Base-by-base conservation (phyloP, 2,113 vertebrate species). In the Hemibagrus wyckioides region DNA sequence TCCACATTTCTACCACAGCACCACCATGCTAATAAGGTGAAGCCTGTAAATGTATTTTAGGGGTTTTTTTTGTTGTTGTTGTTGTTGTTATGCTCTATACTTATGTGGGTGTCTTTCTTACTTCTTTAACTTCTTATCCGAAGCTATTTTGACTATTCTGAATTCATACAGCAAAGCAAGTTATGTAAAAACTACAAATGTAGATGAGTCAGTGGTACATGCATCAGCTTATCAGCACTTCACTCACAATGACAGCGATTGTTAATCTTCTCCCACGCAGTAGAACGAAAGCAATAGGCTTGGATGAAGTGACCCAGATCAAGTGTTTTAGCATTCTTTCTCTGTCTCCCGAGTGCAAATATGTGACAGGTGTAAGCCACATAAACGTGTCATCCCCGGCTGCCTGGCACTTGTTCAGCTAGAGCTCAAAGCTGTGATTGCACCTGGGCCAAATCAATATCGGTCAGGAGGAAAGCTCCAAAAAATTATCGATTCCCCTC, bases 381-480 rank as follows among this genome's bases (percentile, higher is more conserved):
- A 44, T 71, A 75, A 36, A 87, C 13, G 33, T 85, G 82, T 85
- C 63, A 84, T 57, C 44, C 21, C 33, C 56, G 56, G 69, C 21
- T 71, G 36, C 52, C 80, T 80, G 75, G 59, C 76, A 80, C 76
- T 71, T 89, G 82, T 56, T 79, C 52, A 76, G 85, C 85, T 77
- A 52, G 25, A 71, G 82, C 71, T 23, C 57, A 87, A 76, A 54
- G 82, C 75, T 89, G 65, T 85, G 83, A 85, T 83, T 87, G 88
- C 82, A 80, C 81, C 82, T 65, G 77, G 67, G 75, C 50, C 14
- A 77, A 54, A 89, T 90, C 83, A 25, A 88, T 89, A 71, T 41
- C 54, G 30, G 76, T 82, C 75, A 75, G 81, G 63, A 65, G 59
- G 36, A 75, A 63, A 59, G 80, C 86, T 77, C 33, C 30, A 52